Conservation (phyloP, 2,888 invertebrate genomes). For the Lycaena phlaeas region DNA sequence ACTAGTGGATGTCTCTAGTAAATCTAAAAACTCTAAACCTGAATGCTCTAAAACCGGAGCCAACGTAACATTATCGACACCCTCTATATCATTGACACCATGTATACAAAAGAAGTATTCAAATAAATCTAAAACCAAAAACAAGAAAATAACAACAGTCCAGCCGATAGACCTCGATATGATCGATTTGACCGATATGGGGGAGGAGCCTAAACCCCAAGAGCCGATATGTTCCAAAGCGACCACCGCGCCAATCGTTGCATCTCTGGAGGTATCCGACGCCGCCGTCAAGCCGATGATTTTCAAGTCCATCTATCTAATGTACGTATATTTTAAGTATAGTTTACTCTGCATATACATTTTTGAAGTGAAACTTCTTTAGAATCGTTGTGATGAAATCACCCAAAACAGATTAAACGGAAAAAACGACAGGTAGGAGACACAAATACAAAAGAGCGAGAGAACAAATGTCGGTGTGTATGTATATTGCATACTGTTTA, state of each 20-base stretch:
- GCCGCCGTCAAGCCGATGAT: conserved; percentile 3
- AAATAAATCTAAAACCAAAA: background rate
- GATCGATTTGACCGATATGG: conserved; percentile 12
- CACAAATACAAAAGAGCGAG: too few relatives aligned
- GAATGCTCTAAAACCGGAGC: background rate
- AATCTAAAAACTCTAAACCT: too few relatives aligned
- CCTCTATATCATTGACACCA: background rate
- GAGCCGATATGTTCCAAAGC: background rate
- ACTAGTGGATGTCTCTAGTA: too few relatives aligned
- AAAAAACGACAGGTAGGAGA: too few relatives aligned
- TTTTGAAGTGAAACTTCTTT: too few relatives aligned
- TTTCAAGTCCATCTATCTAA: background rate
- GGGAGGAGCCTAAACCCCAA: background rate
- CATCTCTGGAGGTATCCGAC: conserved; percentile 26
- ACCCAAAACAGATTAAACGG: too few relatives aligned
- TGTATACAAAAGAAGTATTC: background rate
- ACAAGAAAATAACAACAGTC: background rate
- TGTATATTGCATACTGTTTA: too few relatives aligned
- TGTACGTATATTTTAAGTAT: conserved; percentile 13
- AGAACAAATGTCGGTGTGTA: too few relatives aligned
- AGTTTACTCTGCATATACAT: too few relatives aligned
- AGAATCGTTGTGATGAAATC: too few relatives aligned
- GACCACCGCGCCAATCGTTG: conserved; percentile 17
- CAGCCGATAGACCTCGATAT: background rate
- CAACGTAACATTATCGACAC: background rate